Evolutionary conservation across 2,113 vertebrate species (phyloP), one percentile per base, ranked within the genome.

Genomic region (Psilopogon haemacephalus): DNA sequence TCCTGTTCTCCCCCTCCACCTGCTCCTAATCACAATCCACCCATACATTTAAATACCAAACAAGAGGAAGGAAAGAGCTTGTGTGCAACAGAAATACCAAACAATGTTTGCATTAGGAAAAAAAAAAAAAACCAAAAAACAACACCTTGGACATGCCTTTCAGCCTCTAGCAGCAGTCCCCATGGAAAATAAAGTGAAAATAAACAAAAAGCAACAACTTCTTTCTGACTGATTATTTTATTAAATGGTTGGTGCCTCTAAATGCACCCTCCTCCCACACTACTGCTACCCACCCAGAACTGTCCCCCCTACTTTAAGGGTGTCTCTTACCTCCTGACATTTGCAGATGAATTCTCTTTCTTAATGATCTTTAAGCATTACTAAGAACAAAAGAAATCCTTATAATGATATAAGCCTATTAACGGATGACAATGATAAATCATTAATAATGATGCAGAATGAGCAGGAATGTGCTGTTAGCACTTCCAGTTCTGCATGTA

Each of bases 11-110:
- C 76, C 89, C 72, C 91, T 96, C 95, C 96, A 94, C 94, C 95
- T 96, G 89, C 96, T 95, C 94, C 95, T 95, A 91, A 91, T 96
- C 95, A 95, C 95, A 95, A 95, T 89, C 89, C 93, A 89, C 95
- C 93, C 89, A 89, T 96, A 94, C 85, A 96, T 96, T 96, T 96
- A 95, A 96, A 96, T 96, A 96, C 75, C 91, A 94, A 96, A 95
- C 89, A 73, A 91, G 93, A 95, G 72, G 93, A 94, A 96, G 94
- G 89, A 92, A 93, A 91, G 89, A 94, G 79, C 73, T 94, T 95
- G 89, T 95, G 75, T 89, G 87, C 95, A 94, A 93, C 91, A 96
- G 85, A 96, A 96, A 95, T 95, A 94, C 91, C 87, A 81, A 96
- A 95, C 94, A 88, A 88, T 91, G 93, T 96, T 96, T 96, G 96